These are phyloP conservation scores for Digitonthophagus gazella DNA, from an alignment of 2,888 invertebrate genomes.

Conservation along the genomic window DNA sequence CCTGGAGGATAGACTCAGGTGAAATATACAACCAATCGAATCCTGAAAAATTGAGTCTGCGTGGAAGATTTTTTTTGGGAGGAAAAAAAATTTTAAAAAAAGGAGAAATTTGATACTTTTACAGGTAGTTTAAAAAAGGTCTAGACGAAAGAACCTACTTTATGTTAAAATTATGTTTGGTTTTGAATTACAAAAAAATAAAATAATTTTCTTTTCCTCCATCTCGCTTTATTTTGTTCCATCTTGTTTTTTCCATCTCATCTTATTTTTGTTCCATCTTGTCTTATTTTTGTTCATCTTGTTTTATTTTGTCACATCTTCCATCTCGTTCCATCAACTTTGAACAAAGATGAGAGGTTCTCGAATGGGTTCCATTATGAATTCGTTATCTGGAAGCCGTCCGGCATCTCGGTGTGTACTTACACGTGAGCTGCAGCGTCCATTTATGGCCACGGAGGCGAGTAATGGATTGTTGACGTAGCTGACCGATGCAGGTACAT, in stretches of 20 bases:
- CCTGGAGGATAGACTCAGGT: slow-evolving; percentile 7
- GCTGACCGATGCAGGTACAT: slow-evolving; percentile 51
- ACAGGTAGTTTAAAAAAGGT: not conserved
- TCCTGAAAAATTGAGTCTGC: slow-evolving; percentile 8
- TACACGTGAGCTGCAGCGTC: slow-evolving; percentile 24
- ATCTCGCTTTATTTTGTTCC: too few species aligned
- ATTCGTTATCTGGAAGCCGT: slow-evolving; percentile 12
- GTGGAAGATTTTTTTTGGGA: not conserved
- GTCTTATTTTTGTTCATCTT: too few species aligned
- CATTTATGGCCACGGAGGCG: slow-evolving; percentile 40
- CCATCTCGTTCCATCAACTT: slow-evolving; percentile 2
- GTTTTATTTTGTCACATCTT: not conserved
- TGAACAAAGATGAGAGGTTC: slow-evolving; percentile 7
- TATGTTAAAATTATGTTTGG: not conserved
- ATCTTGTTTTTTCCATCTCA: too few species aligned
- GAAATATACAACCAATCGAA: not conserved
- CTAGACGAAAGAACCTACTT: not conserved
- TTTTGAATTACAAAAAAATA: not conserved
- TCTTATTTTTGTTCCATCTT: too few species aligned
- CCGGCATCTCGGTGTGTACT: not conserved
- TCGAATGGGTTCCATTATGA: slow-evolving; percentile 4
- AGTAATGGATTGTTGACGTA: slow-evolving; percentile 51
- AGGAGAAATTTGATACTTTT: not conserved
- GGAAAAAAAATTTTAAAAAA: too few species aligned
- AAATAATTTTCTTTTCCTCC: too few species aligned